Conservation (phyloP, 2,888 invertebrate genomes). For the Rhingia rostrata region DNA sequence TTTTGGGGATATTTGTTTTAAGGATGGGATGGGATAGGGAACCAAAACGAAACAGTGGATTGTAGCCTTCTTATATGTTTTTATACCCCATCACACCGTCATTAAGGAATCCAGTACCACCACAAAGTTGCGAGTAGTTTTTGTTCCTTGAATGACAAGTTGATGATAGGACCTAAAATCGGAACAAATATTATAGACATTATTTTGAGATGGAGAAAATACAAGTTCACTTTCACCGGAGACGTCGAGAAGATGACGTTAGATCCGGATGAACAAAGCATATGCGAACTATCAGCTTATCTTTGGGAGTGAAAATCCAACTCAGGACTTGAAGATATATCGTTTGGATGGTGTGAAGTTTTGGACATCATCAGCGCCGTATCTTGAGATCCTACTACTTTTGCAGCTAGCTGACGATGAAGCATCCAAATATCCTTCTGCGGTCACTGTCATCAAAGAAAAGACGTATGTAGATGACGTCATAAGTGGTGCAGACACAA, state of each 20-base stretch:
- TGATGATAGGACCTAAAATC: too few relatives aligned
- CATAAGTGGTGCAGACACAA: not conserved
- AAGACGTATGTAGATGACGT: conserved; percentile 4
- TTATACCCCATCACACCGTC: conserved; percentile 20
- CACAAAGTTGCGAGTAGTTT: too few relatives aligned
- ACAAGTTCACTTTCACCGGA: too few relatives aligned
- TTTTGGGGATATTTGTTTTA: too few relatives aligned
- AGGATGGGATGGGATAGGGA: too few relatives aligned
- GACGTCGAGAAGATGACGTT: too few relatives aligned
- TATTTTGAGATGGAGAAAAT: too few relatives aligned
- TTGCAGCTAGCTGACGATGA: conserved; percentile 5
- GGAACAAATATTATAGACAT: too few relatives aligned
- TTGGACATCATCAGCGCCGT: conserved; percentile 7
- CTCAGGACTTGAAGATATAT: not conserved
- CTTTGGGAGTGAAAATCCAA: not conserved
- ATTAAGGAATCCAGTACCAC: conserved; percentile 31
- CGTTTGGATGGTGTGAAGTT: not conserved
- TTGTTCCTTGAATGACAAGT: too few relatives aligned
- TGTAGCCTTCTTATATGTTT: not conserved
- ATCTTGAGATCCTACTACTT: not conserved
- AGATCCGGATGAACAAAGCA: too few relatives aligned
- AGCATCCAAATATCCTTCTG: not conserved
- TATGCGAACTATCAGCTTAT: conserved; percentile 8
- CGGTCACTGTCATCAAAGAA: not conserved
- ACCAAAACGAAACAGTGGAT: too few relatives aligned